A percentile compares a stretch with the other conserved stretches of the same genome.
phyloP scores from a whole-genome alignment of 2,797 vertebrate species.

The Staurois parvus region DNA sequence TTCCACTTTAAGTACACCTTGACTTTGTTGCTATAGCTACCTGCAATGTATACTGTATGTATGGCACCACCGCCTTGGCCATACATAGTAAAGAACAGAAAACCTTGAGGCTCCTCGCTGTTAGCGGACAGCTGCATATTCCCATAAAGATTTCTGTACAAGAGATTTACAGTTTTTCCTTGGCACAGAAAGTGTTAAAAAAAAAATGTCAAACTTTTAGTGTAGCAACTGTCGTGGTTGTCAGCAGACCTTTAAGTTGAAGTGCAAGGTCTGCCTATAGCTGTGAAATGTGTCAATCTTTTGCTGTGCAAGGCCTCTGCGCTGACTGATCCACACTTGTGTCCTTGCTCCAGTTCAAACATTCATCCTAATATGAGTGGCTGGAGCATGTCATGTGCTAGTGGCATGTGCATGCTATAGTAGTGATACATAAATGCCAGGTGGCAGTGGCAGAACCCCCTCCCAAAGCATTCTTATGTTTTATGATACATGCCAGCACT shows the following conservation, averaged over 20 bases:
- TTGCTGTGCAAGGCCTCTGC: not conserved
- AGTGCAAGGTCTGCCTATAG: not conserved
- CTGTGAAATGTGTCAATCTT: not conserved
- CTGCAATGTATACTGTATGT: not conserved
- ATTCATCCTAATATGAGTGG: constrained; percentile 9
- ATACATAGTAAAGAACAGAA: not conserved
- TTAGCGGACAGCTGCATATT: not conserved
- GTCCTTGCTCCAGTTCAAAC: constrained; percentile 27
- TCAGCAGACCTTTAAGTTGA: not conserved
- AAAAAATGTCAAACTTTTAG: not conserved
- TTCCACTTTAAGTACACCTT: not conserved
- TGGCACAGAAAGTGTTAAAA: constrained; percentile 18
- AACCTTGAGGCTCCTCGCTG: not conserved
- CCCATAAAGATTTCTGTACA: not conserved
- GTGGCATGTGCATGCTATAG: constrained; percentile 1
- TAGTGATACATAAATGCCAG: constrained; percentile 31
- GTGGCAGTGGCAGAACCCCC: not conserved
- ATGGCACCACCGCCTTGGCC: not conserved
- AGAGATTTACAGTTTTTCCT: constrained; percentile 1
- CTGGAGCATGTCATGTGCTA: constrained; percentile 12
- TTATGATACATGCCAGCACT: constrained; percentile 13
- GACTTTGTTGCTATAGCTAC: not conserved
- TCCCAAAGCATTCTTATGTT: constrained; percentile 40
- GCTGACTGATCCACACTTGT: constrained; percentile 35
- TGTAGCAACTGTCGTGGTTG: constrained; percentile 15